A percentile compares a stretch with the other conserved stretches of the same genome.
These are phyloP conservation scores for Poeciliopsis turneri DNA, from an alignment of 2,797 vertebrate genomes.

Conservation along the genomic window DNA sequence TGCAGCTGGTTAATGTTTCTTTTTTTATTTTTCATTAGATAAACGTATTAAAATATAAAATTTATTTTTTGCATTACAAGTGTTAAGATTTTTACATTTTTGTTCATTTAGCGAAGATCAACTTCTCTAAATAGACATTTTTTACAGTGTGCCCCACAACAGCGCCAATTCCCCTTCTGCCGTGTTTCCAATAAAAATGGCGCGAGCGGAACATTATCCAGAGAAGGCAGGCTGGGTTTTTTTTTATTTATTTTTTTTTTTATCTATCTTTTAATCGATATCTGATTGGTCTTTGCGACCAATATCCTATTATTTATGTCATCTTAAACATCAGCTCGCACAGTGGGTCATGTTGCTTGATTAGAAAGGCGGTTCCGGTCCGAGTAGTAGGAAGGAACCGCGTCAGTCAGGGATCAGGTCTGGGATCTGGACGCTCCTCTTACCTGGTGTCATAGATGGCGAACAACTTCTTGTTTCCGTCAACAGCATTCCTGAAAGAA, in stretches of 20 bases:
- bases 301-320: conserved; percentile 10
- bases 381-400: neutral
- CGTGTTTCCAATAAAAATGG: conserved; percentile 66
- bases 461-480: conserved; percentile 93
- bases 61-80: too few species aligned
- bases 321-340: neutral
- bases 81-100: neutral
- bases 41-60: too few species aligned
- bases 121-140: conserved; percentile 26
- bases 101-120: neutral
- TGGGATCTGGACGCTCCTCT: conserved; percentile 45
- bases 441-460: conserved; percentile 95
- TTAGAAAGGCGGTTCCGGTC: neutral
- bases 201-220: conserved; percentile 50
- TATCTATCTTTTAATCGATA: conserved; percentile 43
- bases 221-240: conserved; percentile 20
- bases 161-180: conserved; percentile 58
- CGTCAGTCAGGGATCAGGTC: neutral
- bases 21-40: neutral
- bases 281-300: conserved; percentile 31
- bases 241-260: conserved; percentile 21
- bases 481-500: conserved; percentile 90
- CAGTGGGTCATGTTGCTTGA: conserved; percentile 14
- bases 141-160: conserved; percentile 67
- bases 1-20: neutral